Evolutionary conservation across 2,113 vertebrate genomes (phyloP).

Genomic region (Rhea pennata): DNA sequence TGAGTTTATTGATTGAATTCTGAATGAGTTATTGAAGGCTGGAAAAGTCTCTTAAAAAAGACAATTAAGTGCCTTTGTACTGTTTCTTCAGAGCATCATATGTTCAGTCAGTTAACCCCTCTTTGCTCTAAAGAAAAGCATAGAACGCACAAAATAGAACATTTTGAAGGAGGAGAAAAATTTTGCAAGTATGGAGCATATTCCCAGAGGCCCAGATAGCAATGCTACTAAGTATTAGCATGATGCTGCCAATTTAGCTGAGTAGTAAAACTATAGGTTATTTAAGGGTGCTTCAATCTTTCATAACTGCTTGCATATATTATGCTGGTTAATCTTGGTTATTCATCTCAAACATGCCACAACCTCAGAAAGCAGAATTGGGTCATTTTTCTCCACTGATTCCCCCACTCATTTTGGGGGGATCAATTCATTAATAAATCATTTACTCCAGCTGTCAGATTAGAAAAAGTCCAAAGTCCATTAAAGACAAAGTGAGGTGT

Average conservation of each 20-base stretch:
- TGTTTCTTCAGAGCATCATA: neutral
- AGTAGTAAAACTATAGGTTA: neutral
- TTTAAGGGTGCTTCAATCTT: neutral
- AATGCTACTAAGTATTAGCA: neutral
- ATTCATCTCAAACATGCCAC: neutral
- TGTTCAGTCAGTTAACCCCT: neutral
- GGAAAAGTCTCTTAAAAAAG: conserved; percentile 26
- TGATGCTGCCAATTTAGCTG: neutral
- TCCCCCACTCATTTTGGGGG: neutral
- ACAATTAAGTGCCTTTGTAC: neutral
- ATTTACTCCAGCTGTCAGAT: neutral
- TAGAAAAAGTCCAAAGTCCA: neutral
- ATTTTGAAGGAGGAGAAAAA: neutral
- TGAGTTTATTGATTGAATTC: conserved; percentile 23
- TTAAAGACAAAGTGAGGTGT: neutral
- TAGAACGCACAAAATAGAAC: neutral
- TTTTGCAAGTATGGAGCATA: neutral
- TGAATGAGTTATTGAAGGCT: neutral
- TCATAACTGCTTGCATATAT: neutral
- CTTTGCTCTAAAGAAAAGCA: conserved; percentile 3
- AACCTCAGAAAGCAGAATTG: neutral
- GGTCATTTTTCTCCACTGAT: neutral
- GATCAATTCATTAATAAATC: neutral
- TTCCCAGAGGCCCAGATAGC: neutral
- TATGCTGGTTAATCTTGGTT: neutral